Evolutionary conservation across 2,797 vertebrate species (phyloP), one percentile per base, ranked within the genome.

Genomic region (Clarias laeviceps): DNA sequence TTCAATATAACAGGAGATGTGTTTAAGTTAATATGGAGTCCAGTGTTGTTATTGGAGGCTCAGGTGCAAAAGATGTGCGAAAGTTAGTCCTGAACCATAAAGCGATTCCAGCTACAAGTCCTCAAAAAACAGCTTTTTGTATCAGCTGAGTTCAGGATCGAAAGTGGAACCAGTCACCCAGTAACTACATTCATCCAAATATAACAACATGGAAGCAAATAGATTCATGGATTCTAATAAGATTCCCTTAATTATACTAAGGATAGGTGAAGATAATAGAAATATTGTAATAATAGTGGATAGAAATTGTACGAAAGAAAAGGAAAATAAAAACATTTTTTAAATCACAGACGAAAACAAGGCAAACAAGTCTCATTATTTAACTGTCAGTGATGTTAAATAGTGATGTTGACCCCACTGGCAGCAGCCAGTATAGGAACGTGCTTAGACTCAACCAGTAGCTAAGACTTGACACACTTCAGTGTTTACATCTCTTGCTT

Each of bases 381-480:
- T 70, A 40, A 17, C 32, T 68, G 65, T 20, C 65, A 32, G 17
- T 68, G 29, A 54, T 11, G 32, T 37, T 12, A 24, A 40, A 4
- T 24, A n/a, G 59, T 57, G 20, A 54, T 1, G 11, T 37, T 24
- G 11, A 29, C 20, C 11, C 54, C 27, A 9, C 32, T 77, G 73
- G 45, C 15, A 32, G 45, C 56, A 74, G 29, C 12, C 57, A 61
- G 5, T 61, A 61, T 59, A 40, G 77, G 32, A 59, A 79, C 22
- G 32, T 77, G 29, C 18, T 77, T 45, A 45, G 40, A 80, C 20
- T 37, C 17, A 66, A 20, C 17, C 15, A 45, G 20, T 50, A 29
- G 79, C 79, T 66, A 20, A 22, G 15, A 66, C 79, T 45, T 66
- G 59, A 81, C 40, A 54, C 79, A 66, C n/a, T 66, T 66, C 61